Percentiles rank a stretch among this genome's conserved stretches.
Conservation (phyloP, 2,797 vertebrate genomes). For the Pyrocephalus nanus region DNA sequence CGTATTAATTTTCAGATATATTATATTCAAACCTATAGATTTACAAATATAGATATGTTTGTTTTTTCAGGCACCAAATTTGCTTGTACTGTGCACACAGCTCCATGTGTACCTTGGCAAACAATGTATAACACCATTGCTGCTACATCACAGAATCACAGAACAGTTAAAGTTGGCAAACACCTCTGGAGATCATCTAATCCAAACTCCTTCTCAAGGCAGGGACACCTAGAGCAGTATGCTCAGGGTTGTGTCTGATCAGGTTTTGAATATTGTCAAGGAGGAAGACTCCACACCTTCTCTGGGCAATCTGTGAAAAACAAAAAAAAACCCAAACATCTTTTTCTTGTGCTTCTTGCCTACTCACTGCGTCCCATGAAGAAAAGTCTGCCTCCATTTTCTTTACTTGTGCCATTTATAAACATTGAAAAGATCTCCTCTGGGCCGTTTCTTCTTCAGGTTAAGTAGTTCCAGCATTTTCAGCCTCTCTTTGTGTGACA, state of each 20-base stretch:
- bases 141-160: not conserved
- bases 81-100: not conserved
- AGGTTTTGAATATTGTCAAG: not conserved
- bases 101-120: rapidly evolving
- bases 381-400: not conserved
- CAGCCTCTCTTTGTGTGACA: not conserved
- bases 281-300: not conserved
- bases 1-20: not conserved
- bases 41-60: not conserved
- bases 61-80: not conserved
- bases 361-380: not conserved
- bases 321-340: no score
- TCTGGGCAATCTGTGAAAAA: not conserved
- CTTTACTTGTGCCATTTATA: not conserved
- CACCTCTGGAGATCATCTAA: not conserved
- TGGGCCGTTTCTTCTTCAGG: not conserved
- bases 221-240: not conserved
- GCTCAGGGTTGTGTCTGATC: not conserved
- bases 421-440: not conserved
- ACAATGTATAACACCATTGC: not conserved
- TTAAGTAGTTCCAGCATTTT: not conserved
- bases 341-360: not conserved
- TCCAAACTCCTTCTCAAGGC: not conserved
- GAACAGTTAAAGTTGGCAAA: not conserved
- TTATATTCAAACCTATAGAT: not conserved